Conservation (phyloP, 2,113 vertebrate genomes). For the Perccottus glenii region DNA sequence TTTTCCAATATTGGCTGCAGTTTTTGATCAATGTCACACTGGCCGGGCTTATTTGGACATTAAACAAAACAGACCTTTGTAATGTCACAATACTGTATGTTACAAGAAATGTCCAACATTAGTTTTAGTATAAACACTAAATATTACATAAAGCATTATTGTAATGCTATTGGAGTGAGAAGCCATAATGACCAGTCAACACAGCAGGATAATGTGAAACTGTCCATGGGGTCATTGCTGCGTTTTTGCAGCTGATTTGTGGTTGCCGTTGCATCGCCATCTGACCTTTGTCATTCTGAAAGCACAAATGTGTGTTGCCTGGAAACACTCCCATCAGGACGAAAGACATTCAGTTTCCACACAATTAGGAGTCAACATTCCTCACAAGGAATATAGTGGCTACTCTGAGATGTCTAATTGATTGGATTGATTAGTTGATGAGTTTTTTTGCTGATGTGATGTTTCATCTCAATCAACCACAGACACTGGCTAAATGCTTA, state of each 20-base stretch:
- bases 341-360: slow-evolving; percentile 18
- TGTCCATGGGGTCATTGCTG: neutral
- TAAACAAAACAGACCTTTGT: neutral
- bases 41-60: neutral
- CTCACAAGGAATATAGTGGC: neutral
- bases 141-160: no score
- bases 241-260: neutral
- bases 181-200: neutral
- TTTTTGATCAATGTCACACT: slow-evolving; percentile 2
- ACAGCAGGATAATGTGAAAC: neutral
- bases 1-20: neutral
- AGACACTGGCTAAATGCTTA: neutral
- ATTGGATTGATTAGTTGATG: neutral
- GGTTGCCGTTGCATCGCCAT: slow-evolving; percentile 3
- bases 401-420: neutral
- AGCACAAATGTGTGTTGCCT: slow-evolving; percentile 55
- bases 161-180: no score
- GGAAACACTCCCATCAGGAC: slow-evolving; percentile 55
- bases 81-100: neutral
- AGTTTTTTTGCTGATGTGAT: neutral
- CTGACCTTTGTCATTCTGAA: slow-evolving; percentile 25
- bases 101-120: neutral
- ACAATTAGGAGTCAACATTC: slow-evolving; percentile 3
- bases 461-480: neutral
- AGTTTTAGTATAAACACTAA: neutral